phyloP scores from a whole-genome alignment of 2,797 vertebrate species.

The Pipistrellus kuhlii region DNA sequence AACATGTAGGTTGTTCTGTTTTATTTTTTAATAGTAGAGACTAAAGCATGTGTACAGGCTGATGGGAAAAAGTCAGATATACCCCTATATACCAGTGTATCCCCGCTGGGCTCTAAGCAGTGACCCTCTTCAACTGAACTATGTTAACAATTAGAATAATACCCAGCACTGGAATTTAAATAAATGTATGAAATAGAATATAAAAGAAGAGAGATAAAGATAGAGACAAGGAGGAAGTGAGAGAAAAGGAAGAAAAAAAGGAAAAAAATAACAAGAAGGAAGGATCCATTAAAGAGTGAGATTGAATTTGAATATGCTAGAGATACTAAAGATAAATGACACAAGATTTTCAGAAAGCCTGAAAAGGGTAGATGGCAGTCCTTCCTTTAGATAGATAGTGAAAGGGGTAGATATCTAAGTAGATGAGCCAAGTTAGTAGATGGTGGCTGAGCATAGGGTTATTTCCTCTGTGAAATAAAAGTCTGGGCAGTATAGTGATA shows the following conservation, averaged over 20 bases:
- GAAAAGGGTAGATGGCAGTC: not conserved
- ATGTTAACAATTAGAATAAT: not conserved
- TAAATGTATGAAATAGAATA: not conserved
- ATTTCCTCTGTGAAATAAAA: constrained; percentile 40
- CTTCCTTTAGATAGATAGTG: not conserved
- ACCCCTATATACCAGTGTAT: not conserved
- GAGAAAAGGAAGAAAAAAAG: rapidly evolving
- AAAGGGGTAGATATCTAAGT: not conserved
- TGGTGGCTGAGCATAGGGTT: not conserved
- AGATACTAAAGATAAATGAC: not conserved
- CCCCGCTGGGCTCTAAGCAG: not conserved
- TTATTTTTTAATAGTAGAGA: not conserved
- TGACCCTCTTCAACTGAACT: not conserved
- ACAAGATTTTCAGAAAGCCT: not conserved
- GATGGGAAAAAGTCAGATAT: not conserved
- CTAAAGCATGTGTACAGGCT: not conserved
- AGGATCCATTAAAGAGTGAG: not conserved
- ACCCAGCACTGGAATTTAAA: not conserved
- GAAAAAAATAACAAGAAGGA: not conserved
- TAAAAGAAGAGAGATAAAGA: not conserved
- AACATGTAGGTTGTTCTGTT: not conserved
- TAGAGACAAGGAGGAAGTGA: not conserved
- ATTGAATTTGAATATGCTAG: not conserved
- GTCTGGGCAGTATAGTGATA: not conserved
- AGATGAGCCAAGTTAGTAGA: not conserved